Percentiles rank a stretch among this genome's conserved stretches.
phyloP scores from a whole-genome alignment of 2,888 invertebrate species.

The Imbricaverruca yamaguchii region DNA sequence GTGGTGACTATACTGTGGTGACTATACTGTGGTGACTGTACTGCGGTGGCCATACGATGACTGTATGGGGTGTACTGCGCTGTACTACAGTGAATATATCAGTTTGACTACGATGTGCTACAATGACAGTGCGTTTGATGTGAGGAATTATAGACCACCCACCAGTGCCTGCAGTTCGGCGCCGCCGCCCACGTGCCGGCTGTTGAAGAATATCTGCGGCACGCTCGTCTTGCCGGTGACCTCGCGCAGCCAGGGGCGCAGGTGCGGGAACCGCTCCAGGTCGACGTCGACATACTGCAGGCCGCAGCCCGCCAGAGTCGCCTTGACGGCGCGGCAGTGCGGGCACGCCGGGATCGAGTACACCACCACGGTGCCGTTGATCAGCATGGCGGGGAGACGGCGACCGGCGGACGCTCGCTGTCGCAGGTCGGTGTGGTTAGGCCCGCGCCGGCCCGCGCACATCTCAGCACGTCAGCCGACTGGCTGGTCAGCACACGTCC shows the following conservation, averaged over 20 bases:
- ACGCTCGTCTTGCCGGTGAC: conserved; percentile 31
- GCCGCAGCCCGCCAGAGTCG: conserved; percentile 22
- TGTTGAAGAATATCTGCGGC: conserved; percentile 34
- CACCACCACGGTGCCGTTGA: conserved; percentile 26
- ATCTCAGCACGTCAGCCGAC: neutral
- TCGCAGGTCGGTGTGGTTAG: neutral
- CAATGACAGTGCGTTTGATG: no score
- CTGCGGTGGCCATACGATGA: no score
- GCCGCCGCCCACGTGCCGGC: conserved; percentile 31
- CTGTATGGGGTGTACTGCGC: no score
- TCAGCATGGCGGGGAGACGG: neutral
- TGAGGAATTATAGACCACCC: conserved; percentile 22
- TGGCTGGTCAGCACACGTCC: neutral
- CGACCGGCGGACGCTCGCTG: neutral
- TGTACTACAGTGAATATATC: no score
- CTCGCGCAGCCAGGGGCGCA: conserved; percentile 23
- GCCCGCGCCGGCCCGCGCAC: neutral
- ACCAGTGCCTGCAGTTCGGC: conserved; percentile 28
- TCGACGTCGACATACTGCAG: conserved; percentile 24
- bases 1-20: no score
- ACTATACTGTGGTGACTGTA: no score
- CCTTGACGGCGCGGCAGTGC: conserved; percentile 27
- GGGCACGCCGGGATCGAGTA: conserved; percentile 28
- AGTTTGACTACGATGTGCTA: no score
- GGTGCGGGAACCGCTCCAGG: conserved; percentile 23